Conservation (phyloP, 2,113 vertebrate species). For the Rhabdornis inornatus region DNA sequence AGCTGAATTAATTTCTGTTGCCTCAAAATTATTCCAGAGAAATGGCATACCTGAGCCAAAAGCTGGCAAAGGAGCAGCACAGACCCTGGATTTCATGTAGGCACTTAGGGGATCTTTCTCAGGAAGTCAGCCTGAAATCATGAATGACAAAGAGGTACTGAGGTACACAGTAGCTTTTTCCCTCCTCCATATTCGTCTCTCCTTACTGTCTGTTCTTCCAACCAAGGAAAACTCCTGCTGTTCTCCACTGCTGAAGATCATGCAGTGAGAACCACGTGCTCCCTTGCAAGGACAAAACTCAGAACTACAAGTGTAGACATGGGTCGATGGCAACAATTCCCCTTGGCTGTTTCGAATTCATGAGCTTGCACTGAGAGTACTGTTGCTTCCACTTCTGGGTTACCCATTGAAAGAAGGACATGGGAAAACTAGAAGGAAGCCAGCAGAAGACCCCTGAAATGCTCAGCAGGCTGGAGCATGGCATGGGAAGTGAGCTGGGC, state of each 20-base stretch:
- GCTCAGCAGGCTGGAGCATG: background rate
- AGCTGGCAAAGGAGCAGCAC: background rate
- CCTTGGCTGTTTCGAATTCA: background rate
- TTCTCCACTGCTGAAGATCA: background rate
- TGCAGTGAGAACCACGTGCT: background rate
- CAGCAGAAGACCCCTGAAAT: background rate
- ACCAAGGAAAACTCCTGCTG: background rate
- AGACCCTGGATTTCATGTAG: background rate
- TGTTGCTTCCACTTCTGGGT: background rate
- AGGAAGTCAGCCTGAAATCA: background rate
- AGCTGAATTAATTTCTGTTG: background rate
- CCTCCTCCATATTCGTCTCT: background rate
- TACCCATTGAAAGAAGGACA: background rate
- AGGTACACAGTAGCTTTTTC: background rate
- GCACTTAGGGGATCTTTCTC: background rate
- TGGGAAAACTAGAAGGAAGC: background rate
- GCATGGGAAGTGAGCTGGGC: background rate
- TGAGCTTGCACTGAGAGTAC: background rate
- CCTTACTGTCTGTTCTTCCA: background rate
- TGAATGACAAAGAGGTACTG: background rate
- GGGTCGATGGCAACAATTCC: background rate
- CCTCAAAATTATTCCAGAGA: background rate
- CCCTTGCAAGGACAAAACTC: fast-evolving
- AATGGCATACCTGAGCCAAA: background rate
- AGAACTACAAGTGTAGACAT: background rate